Conservation (phyloP, 2,113 vertebrate genomes). For the Microtus oregoni region DNA sequence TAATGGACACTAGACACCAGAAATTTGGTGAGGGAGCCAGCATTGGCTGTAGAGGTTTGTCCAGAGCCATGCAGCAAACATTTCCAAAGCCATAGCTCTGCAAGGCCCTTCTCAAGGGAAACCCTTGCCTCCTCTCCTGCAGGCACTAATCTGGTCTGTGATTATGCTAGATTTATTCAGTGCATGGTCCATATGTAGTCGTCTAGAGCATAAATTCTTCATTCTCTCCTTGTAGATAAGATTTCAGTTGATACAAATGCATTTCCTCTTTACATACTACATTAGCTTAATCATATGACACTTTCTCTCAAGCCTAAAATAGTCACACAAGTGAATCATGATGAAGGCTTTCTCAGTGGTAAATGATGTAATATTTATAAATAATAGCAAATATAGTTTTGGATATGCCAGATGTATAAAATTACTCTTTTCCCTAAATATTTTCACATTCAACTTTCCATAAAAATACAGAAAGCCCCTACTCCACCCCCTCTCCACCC, state of each 20-base stretch:
- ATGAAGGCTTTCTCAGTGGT: slow-evolving; percentile 50
- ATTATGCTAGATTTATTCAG: not conserved
- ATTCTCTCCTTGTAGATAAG: slow-evolving; percentile 11
- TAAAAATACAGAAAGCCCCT: not conserved
- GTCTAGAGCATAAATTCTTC: slow-evolving; percentile 39
- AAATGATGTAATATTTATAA: slow-evolving; percentile 48
- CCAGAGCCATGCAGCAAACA: not conserved
- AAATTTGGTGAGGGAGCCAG: not conserved
- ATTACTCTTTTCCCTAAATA: slow-evolving; percentile 13
- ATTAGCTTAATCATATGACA: slow-evolving; percentile 56
- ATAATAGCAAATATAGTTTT: slow-evolving; percentile 39
- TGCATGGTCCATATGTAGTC: not conserved
- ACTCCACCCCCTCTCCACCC: too few species aligned
- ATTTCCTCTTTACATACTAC: slow-evolving; percentile 33
- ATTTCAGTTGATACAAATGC: slow-evolving; percentile 8
- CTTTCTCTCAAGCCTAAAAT: not conserved
- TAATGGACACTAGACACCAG: not conserved
- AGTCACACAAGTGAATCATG: slow-evolving; percentile 4
- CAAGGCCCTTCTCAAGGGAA: not conserved
- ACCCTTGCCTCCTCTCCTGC: not conserved
- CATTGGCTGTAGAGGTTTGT: slow-evolving; percentile 1
- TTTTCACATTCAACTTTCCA: slow-evolving; percentile 1
- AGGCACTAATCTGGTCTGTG: not conserved
- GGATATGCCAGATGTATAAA: slow-evolving; percentile 5
- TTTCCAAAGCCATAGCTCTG: slow-evolving; percentile 1